Percentiles rank a stretch among this genome's conserved stretches.
Evolutionary conservation across 1,140 invertebrate species (phyloP).

Genomic region (Danaus plexippus): DNA sequence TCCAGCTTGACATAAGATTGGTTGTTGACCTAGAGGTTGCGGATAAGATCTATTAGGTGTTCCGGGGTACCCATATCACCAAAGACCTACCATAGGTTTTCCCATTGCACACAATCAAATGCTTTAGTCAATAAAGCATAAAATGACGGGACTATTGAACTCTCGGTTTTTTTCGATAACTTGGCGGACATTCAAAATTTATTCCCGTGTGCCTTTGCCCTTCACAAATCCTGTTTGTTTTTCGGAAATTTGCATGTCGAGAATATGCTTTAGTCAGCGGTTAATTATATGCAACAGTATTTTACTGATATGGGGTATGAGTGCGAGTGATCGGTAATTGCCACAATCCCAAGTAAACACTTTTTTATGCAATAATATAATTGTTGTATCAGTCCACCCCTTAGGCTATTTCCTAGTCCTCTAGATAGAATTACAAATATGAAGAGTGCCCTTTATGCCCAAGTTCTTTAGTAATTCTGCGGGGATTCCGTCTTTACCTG

Average conservation of each 20-base stretch:
- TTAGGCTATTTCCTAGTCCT: neutral
- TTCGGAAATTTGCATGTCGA: neutral
- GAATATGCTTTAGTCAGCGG: no score
- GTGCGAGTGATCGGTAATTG: neutral
- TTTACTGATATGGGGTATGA: neutral
- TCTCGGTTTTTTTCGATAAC: no score
- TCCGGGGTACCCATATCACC: no score
- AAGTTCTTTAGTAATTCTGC: conserved; percentile 1
- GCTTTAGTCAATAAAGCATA: neutral
- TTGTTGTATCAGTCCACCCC: neutral
- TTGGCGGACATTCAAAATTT: neutral
- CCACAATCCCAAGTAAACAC: neutral
- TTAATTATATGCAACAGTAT: no score
- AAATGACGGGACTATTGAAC: no score
- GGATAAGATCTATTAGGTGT: no score
- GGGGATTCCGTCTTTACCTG: no score
- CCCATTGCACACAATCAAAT: conserved; percentile 2
- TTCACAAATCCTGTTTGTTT: neutral
- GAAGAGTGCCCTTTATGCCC: neutral
- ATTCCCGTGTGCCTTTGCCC: no score
- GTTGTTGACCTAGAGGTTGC: no score
- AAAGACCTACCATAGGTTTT: neutral
- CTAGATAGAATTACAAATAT: neutral
- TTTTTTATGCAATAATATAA: no score
- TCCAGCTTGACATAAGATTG: neutral